Evolutionary conservation across 2,113 vertebrate genomes (phyloP), one percentile per base, ranked within the genome.

Genomic region (Protobothrops flavoviridis): DNA sequence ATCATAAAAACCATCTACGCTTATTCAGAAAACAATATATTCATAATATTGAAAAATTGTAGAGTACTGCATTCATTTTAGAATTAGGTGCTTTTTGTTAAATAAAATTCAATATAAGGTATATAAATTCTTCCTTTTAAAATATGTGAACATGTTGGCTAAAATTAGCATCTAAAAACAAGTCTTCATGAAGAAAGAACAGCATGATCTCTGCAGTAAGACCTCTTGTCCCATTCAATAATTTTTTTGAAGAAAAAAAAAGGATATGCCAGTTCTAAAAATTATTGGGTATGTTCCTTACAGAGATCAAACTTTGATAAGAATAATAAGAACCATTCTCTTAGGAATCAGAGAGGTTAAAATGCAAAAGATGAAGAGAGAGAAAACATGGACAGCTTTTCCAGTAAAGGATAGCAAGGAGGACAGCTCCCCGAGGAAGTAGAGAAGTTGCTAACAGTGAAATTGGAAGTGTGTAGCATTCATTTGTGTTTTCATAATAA

Each of bases 1-100:
- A 81, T 87, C 92, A 93, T 89, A 24, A 92, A 95, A 87, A 90
- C 56, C 29, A 7, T 23, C 15, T 74, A 15, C n/a, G 45, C 45
- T 50, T 39, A 52, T 23, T 45, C 39, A 48, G 45, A 90, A 74
- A 91, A 29, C 45, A 53, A 89, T 48, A 85, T 23, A 57, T 59
- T 89, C 39, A 15, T n/a, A 59, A 52, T 29, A 57, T 48, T 85
- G 64, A 85, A 29, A 56, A 64, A 87, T 39, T 33, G 8, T 23
- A 48, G n/a, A 85, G 10, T 59, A 21, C 1, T 93, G 29, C 85
- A 61, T 69, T 21, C 29, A 48, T 50, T 0, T 64, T 69, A 23
- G 39, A 69, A 4, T 55, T 69, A n/a, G 29, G n/a, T 23, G 69
- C 13, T 24, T 3, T 53, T n/a, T 55, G 3, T 39, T 91, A 29